phyloP scores from a whole-genome alignment of 2,797 vertebrate species.

The Delichon dasypus region DNA sequence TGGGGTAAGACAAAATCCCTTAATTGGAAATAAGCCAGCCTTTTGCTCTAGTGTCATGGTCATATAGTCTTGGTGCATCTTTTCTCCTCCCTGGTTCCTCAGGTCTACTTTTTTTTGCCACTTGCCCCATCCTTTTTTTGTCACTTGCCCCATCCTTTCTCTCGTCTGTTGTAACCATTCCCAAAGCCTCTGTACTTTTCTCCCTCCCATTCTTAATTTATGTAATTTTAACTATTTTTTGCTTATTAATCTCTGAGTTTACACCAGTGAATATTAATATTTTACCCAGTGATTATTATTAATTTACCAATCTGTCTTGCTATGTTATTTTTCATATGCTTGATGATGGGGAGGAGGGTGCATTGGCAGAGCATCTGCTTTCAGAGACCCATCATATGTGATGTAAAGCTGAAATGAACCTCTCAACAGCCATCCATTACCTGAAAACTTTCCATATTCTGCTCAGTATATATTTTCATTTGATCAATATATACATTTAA shows the following conservation, averaged over 20 bases:
- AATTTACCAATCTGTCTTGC: background rate
- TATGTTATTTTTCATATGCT: background rate
- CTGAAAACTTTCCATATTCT: background rate
- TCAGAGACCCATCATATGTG: background rate
- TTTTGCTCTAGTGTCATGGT: background rate
- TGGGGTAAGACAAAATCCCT: background rate
- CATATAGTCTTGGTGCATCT: background rate
- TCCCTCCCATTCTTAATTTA: background rate
- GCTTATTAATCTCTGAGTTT: background rate
- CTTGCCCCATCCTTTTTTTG: background rate
- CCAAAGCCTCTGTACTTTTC: background rate
- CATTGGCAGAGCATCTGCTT: background rate
- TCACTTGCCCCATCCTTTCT: background rate
- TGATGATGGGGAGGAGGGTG: background rate
- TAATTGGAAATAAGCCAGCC: background rate
- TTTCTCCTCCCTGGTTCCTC: background rate
- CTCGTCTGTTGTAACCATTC: background rate
- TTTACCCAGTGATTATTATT: background rate
- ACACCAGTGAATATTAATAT: background rate
- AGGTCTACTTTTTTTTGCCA: accelerated
- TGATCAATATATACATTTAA: background rate
- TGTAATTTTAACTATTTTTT: background rate
- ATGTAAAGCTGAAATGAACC: background rate
- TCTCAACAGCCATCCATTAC: background rate
- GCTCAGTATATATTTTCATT: background rate